These are phyloP conservation scores for Enteromius anoplus DNA, from an alignment of 2,797 vertebrate species.

Conservation along the genomic window DNA sequence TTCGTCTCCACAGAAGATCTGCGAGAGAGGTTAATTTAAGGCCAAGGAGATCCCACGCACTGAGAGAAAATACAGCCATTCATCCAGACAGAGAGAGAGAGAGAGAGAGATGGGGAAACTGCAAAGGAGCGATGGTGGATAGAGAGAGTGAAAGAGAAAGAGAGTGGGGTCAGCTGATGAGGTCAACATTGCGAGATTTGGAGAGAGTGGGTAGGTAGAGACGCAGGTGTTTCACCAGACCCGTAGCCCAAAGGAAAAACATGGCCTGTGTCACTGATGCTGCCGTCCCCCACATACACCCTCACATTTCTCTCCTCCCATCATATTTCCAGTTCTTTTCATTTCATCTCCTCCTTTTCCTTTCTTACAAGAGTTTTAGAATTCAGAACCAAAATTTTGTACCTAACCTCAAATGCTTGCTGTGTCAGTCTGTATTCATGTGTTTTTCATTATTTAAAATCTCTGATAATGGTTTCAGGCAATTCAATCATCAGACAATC, in stretches of 20 bases:
- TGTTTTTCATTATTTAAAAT: constrained; percentile 32
- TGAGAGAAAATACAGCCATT: constrained; percentile 45
- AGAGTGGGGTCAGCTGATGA: constrained; percentile 47
- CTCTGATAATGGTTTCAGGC: constrained; percentile 43
- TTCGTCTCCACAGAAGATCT: constrained; percentile 52
- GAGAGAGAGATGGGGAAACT: constrained; percentile 30
- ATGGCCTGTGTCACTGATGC: constrained; percentile 28
- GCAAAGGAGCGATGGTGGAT: constrained; percentile 37
- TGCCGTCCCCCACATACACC: constrained; percentile 30
- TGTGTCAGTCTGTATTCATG: constrained; percentile 14
- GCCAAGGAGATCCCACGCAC: constrained; percentile 54
- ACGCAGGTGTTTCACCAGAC: constrained; percentile 59
- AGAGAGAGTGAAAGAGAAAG: constrained; percentile 25
- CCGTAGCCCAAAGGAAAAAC: constrained; percentile 55
- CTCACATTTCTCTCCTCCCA: constrained; percentile 9
- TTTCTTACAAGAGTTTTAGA: background rate
- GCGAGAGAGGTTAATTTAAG: constrained; percentile 60
- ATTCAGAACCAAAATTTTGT: background rate
- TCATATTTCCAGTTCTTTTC: constrained; percentile 16
- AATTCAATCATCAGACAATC: constrained; percentile 51
- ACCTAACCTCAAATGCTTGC: background rate
- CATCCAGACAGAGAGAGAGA: constrained; percentile 37
- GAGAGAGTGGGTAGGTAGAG: constrained; percentile 44
- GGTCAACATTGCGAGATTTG: constrained; percentile 36
- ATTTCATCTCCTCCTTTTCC: constrained; percentile 16